Evolutionary conservation across 2,888 invertebrate genomes (phyloP), one percentile per base, ranked within the genome.

Genomic region (Volucella zonaria): DNA sequence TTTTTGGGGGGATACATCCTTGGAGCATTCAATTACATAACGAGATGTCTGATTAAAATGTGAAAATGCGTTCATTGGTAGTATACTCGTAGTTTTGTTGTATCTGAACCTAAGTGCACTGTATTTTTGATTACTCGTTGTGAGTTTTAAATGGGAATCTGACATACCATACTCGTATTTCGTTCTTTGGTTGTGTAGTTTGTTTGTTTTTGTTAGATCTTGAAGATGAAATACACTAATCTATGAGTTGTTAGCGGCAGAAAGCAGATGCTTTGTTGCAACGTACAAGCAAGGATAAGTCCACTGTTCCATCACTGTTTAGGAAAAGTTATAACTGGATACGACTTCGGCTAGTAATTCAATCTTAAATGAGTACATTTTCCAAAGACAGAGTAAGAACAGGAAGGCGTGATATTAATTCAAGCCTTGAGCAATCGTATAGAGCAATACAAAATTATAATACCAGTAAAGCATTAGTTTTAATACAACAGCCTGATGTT

Each of bases 111-210:
- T 70, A 64, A 79, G 68, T 79, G 82, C 64, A 70, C 75, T 79
- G 79, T 79, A 83, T 83, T 83, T 82, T 59, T 68, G 59, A 70
- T 81, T 74, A 70, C 82, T 78, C 31, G 64, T 58, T 58, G 52
- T 49, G 66, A 43, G 47, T 54, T 67, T 38, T 52, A 73, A 61
- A 71, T 56, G 58, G 40, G 38, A 8, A 38, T 43, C 23, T 51
- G 31, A n/a, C n/a, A n/a, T n/a, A n/a, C n/a, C n/a, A n/a, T n/a
- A n/a, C n/a, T 42, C 40, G 23, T 62, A 58, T 31, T 70, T 43
- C 14, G 12, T 45, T 40, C 23, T 42, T 10, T 62, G 42, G 45
- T 51, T 18, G 42, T 43, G 43, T 31, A 6, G 0, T 12, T 12
- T 12, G 9, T 38, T 38, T 23, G n/a, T 47, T 11, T 11, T 18